Evolutionary conservation across 2,797 vertebrate species (phyloP).

Genomic region (Acropternis orthonyx): DNA sequence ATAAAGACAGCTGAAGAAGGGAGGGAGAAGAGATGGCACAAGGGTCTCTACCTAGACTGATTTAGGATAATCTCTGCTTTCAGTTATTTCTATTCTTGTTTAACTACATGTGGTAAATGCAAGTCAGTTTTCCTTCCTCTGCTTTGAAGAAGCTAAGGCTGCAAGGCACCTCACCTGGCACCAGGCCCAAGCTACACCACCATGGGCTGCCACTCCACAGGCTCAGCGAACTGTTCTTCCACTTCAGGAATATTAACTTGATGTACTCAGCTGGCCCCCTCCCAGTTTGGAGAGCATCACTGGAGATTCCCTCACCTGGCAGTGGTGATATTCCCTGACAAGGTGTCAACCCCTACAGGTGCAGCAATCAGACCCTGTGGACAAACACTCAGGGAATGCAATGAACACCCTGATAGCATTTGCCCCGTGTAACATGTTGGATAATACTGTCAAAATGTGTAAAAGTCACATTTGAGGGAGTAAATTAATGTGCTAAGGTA

Average conservation of each 20-base stretch:
- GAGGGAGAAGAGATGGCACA: neutral
- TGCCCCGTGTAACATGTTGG: neutral
- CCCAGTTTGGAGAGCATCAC: neutral
- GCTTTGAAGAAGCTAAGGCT: neutral
- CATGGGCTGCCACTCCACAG: neutral
- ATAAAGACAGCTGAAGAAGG: neutral
- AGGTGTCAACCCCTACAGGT: neutral
- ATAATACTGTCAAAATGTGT: neutral
- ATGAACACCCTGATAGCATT: neutral
- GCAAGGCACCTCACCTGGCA: neutral
- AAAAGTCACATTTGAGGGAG: neutral
- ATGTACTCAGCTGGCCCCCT: neutral
- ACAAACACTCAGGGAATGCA: neutral
- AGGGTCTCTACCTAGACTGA: neutral
- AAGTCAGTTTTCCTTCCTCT: neutral
- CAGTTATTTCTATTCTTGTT: neutral
- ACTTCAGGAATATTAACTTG: neutral
- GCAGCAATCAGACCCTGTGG: neutral
- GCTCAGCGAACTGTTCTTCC: neutral
- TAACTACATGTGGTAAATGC: neutral
- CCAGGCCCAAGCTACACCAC: no score
- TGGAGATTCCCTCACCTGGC: neutral
- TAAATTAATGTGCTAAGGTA: neutral
- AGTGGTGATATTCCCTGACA: neutral
- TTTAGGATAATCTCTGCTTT: neutral